Evolutionary conservation across 2,888 invertebrate genomes (phyloP), one percentile per base, ranked within the genome.

Genomic region (Xanthia togata): DNA sequence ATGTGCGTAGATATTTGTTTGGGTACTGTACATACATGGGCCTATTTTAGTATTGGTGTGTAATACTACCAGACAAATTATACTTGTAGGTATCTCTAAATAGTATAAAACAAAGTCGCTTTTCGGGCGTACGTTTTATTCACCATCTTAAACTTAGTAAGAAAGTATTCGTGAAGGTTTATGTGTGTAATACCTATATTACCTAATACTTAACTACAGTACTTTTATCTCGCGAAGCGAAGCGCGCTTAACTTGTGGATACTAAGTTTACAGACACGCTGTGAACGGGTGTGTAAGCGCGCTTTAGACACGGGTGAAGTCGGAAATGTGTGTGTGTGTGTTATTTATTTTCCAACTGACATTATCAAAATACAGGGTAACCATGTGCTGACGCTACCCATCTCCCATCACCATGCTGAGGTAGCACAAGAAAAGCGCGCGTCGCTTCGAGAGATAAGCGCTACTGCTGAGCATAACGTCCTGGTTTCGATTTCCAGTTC

Each of bases 1-100:
- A 74, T 62, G 35, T 70, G 23, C 35, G 60, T 50, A 20, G 31
- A 59, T 41, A 63, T 80, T 79, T 64, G 14, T 72, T 79, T 55
- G 4, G 9, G 35, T 26, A 73, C 79, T 57, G n/a, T 47, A n/a
- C 14, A 1, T 38, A 72, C 71, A n/a, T 35, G 5, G 17, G 44
- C 0, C 17, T 11, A 17, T 65, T 41, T 64, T 26, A 17, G 1
- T 20, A 31, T 31, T 59, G 31, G 31, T 26, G 4, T 14, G 57
- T 57, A n/a, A 55, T 23, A n/a, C 11, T 23, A 62, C 6, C 62
- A 38, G 23, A n/a, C 6, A 38, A 62, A 5, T 8, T 14, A 6
- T 38, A 23, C 8, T 38, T 8, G 6, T 62, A 23, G 14, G 35
- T 35, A 20, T 35, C 4, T 35, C 31, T 31, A 11, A 23, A 35